These are phyloP conservation scores for Microcebus tavaratra DNA, from an alignment of 2,113 vertebrate species.

Conservation along the genomic window DNA sequence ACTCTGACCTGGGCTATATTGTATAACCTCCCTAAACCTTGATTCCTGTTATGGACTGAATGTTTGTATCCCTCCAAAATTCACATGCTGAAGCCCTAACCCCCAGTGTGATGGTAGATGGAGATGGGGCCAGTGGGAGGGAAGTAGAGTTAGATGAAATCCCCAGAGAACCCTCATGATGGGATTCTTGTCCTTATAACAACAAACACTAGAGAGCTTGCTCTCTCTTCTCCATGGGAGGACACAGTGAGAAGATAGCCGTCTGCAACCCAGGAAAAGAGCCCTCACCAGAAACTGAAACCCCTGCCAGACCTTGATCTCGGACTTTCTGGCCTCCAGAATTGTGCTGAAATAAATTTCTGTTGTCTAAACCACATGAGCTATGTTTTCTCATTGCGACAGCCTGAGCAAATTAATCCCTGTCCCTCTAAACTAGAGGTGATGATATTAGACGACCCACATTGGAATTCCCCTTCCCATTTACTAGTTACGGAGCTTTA, in stretches of 20 bases:
- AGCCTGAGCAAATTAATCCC: neutral
- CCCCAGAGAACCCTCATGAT: neutral
- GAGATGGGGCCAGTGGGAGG: neutral
- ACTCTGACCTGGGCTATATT: neutral
- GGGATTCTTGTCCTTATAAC: neutral
- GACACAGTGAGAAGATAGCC: neutral
- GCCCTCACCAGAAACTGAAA: neutral
- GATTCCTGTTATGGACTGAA: neutral
- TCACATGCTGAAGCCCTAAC: neutral
- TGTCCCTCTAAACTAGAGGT: neutral
- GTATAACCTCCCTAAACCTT: neutral
- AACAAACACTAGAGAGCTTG: neutral
- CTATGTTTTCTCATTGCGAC: neutral
- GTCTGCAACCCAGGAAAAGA: neutral
- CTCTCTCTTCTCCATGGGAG: neutral
- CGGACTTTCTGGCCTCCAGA: neutral
- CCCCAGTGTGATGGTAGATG: neutral
- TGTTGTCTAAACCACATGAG: neutral
- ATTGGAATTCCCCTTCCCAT: neutral
- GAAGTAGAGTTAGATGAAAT: neutral
- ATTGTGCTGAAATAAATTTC: neutral
- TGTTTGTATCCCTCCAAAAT: neutral
- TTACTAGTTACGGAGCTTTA: neutral
- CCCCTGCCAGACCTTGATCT: neutral
- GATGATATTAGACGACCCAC: neutral